Evolutionary conservation across 2,113 vertebrate genomes (phyloP).

Genomic region (Noctilio leporinus): DNA sequence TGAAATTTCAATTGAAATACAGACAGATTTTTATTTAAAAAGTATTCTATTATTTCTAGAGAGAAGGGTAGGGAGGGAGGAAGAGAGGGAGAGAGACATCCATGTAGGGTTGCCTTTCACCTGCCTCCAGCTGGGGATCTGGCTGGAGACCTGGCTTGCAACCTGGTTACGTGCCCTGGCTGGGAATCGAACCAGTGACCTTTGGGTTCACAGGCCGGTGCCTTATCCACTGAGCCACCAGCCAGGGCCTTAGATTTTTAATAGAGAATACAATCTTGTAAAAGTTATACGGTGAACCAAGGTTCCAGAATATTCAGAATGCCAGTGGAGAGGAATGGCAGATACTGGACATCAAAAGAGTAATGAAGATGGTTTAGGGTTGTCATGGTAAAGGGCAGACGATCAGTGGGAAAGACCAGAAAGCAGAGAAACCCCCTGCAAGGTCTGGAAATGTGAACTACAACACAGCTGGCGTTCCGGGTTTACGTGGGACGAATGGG

Average conservation of each 20-base stretch:
- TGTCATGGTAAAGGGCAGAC: background rate
- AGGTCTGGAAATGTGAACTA: background rate
- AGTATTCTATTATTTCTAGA: no score
- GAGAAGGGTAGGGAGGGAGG: no score
- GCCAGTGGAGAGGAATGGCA: background rate
- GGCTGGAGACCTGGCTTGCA: no score
- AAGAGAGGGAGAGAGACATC: no score
- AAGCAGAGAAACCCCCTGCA: background rate
- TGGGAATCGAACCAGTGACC: no score
- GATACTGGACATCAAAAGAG: background rate
- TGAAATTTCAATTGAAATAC: background rate
- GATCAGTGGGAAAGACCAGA: background rate
- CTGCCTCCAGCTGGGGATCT: no score
- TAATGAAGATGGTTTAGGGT: background rate
- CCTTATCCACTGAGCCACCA: no score
- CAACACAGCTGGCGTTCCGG: background rate
- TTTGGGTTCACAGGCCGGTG: no score
- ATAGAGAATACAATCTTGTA: background rate
- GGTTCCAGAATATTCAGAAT: background rate
- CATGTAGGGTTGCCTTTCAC: no score
- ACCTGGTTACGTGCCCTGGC: no score
- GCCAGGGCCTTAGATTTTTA: no score
- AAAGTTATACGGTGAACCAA: background rate
- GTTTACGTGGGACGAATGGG: background rate
- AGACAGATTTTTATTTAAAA: no score